These are phyloP conservation scores for Steinernema khuongi DNA, from an alignment of 1,140 invertebrate genomes.

Conservation along the genomic window DNA sequence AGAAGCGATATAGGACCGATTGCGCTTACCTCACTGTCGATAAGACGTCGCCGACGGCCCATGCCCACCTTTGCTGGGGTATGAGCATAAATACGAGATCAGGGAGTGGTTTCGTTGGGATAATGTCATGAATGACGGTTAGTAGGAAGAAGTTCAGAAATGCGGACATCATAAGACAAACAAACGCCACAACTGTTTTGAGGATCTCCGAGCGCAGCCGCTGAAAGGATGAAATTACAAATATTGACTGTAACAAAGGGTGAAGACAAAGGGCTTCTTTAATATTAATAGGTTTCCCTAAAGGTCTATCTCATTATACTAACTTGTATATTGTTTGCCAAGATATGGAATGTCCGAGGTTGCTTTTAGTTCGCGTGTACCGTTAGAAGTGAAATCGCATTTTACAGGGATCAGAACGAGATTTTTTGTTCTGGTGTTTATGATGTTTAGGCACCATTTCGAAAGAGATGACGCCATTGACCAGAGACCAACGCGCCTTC, in stretches of 20 bases:
- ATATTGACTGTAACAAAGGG: background rate
- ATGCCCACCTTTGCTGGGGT: constrained; percentile 56
- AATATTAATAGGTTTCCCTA: background rate
- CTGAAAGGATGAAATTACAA: constrained; percentile 33
- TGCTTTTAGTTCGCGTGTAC: background rate
- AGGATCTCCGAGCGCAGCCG: constrained; percentile 45
- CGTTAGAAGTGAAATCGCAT: too few species aligned
- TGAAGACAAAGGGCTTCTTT: background rate
- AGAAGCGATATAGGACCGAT: constrained; percentile 15
- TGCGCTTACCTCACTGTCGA: constrained; percentile 53
- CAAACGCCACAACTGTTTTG: constrained; percentile 52
- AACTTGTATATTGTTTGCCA: too few species aligned
- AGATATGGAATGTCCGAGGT: background rate
- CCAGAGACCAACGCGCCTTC: background rate
- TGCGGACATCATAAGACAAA: constrained; percentile 51
- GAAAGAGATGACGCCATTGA: background rate
- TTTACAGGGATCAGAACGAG: too few species aligned
- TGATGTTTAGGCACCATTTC: background rate
- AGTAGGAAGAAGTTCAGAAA: constrained; percentile 58
- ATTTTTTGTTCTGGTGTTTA: too few species aligned
- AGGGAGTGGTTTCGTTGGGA: constrained; percentile 46
- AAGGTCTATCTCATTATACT: too few species aligned
- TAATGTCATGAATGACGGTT: constrained; percentile 57
- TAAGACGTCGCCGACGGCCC: constrained; percentile 56
- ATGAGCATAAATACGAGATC: constrained; percentile 56